Conservation (phyloP, 2,888 invertebrate genomes). For the Drosophila dives region DNA sequence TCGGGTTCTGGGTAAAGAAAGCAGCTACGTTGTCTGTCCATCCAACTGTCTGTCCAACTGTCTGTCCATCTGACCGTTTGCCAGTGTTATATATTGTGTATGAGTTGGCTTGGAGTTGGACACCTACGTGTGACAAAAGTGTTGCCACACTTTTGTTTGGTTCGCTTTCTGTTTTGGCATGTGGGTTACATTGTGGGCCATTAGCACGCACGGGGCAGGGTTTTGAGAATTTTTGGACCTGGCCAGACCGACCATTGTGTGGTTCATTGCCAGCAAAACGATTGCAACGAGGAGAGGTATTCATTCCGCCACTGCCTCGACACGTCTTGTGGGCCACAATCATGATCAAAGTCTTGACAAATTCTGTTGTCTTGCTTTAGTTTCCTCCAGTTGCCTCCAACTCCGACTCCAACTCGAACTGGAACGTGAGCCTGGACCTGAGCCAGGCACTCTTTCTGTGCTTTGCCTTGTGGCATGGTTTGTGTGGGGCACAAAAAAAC, state of each 20-base stretch:
- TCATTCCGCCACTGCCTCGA: slow-evolving; percentile 11
- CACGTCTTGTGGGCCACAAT: slow-evolving; percentile 54
- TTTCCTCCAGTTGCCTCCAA: slow-evolving; percentile 26
- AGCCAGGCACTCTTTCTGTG: background rate
- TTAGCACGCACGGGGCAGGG: slow-evolving; percentile 72
- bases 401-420: slow-evolving; percentile 28
- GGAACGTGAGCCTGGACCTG: slow-evolving; percentile 20
- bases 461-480: slow-evolving; percentile 29
- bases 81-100: slow-evolving; percentile 68
- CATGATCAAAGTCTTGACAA: slow-evolving; percentile 81
- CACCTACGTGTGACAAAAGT: slow-evolving; percentile 80
- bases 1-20: slow-evolving; percentile 78
- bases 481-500: slow-evolving; percentile 53
- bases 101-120: slow-evolving; percentile 38
- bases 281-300: background rate
- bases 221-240: slow-evolving; percentile 15
- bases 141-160: slow-evolving; percentile 77
- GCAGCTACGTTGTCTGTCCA: slow-evolving; percentile 44
- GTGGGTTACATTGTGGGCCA: slow-evolving; percentile 77
- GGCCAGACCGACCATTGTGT: slow-evolving; percentile 6
- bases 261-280: slow-evolving; percentile 6
- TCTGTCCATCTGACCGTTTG: slow-evolving; percentile 15
- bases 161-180: slow-evolving; percentile 42
- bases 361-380: slow-evolving; percentile 81
- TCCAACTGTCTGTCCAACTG: slow-evolving; percentile 18